phyloP scores from a whole-genome alignment of 2,113 vertebrate species.

The Tonatia bakeri region DNA sequence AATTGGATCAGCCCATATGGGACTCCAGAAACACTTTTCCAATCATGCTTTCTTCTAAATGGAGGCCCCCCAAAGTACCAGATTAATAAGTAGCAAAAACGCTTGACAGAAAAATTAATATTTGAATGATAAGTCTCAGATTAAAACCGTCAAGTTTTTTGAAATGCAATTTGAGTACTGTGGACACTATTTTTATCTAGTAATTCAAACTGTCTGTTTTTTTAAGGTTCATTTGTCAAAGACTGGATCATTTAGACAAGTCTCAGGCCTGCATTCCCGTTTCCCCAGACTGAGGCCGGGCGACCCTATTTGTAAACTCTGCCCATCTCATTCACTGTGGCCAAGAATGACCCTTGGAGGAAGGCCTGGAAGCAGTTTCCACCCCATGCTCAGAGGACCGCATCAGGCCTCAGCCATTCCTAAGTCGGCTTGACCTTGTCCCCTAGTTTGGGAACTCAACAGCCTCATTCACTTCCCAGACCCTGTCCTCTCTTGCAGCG shows the following conservation, averaged over 20 bases:
- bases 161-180: constrained; percentile 9
- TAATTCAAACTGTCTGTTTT: background rate
- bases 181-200: constrained; percentile 33
- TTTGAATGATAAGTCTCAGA: constrained; percentile 22
- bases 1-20: background rate
- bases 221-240: constrained; percentile 12
- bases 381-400: background rate
- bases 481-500: background rate
- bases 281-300: background rate
- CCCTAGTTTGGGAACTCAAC: background rate
- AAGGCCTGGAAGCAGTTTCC: background rate
- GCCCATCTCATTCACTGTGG: background rate
- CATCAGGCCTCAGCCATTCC: background rate
- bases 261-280: background rate
- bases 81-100: background rate
- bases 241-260: background rate
- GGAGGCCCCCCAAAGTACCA: background rate
- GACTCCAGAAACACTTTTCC: constrained; percentile 3
- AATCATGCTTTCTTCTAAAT: background rate
- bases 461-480: background rate
- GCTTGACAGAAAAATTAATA: constrained; percentile 45
- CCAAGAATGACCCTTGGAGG: background rate
- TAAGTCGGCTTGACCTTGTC: background rate
- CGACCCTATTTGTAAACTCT: background rate
- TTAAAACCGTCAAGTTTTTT: constrained; percentile 27